Percentiles rank a stretch among this genome's conserved stretches.
phyloP scores from a whole-genome alignment of 2,888 invertebrate species.

The Acleris cristana region DNA sequence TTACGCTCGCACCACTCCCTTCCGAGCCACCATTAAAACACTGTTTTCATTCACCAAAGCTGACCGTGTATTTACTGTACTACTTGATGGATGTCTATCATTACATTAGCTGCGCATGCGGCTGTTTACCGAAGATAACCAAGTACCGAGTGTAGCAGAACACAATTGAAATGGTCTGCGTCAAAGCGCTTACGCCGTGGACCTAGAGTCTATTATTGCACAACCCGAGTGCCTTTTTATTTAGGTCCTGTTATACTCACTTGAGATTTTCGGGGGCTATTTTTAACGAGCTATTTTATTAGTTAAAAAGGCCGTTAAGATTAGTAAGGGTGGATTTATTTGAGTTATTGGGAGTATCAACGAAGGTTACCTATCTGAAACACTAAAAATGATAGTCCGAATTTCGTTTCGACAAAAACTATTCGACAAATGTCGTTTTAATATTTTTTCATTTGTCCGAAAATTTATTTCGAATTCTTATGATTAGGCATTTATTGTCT shows the following conservation, averaged over 20 bases:
- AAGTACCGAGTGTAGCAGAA: no score
- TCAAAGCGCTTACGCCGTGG: no score
- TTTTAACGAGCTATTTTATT: conserved; percentile 81
- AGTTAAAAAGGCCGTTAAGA: conserved; percentile 83
- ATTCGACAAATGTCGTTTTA: no score
- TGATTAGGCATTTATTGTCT: no score
- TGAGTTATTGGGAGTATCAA: conserved; percentile 61
- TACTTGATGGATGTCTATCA: conserved; percentile 72
- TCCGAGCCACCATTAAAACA: conserved; percentile 28
- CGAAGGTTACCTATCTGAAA: no score
- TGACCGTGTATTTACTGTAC: conserved; percentile 32
- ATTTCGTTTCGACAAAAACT: no score
- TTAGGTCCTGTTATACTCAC: conserved; percentile 44
- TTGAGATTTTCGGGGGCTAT: conserved; percentile 81
- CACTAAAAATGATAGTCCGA: no score
- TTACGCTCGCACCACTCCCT: conserved; percentile 21
- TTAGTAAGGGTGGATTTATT: conserved; percentile 61
- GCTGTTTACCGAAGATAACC: conserved; percentile 73
- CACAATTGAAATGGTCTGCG: no score
- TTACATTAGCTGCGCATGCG: conserved; percentile 67
- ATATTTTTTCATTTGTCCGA: no score
- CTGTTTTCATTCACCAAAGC: conserved; percentile 36
- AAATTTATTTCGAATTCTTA: no score
- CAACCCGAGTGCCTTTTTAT: conserved; percentile 40
- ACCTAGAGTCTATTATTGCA: no score